Evolutionary conservation across 2,797 vertebrate species (phyloP).

Genomic region (Leptoclinus maculatus): DNA sequence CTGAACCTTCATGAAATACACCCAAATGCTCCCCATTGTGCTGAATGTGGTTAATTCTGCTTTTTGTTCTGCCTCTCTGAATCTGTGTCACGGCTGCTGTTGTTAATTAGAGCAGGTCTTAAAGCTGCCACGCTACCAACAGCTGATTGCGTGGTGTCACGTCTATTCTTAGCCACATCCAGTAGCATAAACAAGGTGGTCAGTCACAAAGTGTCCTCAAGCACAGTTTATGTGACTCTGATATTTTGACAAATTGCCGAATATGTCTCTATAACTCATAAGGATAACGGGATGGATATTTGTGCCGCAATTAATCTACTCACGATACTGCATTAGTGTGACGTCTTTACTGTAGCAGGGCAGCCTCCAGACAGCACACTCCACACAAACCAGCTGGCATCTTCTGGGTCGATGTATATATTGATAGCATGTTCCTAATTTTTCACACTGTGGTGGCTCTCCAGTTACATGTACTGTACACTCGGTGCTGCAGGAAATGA

Average conservation of each 20-base stretch:
- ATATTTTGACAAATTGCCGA: constrained; percentile 2
- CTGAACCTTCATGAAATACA: constrained; percentile 1
- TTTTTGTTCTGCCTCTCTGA: constrained; percentile 20
- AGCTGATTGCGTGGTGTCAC: constrained; percentile 58
- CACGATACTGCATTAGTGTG: no score
- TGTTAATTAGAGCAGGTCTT: constrained; percentile 31
- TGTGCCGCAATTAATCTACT: constrained; percentile 3
- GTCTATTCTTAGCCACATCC: constrained; percentile 57
- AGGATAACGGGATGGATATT: constrained; percentile 1
- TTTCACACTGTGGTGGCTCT: constrained; percentile 51
- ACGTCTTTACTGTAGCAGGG: background rate
- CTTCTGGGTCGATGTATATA: constrained; percentile 19
- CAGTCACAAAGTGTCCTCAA: constrained; percentile 28
- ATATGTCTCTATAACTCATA: background rate
- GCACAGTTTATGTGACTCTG: constrained; percentile 8
- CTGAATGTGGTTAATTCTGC: background rate
- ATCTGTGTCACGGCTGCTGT: constrained; percentile 26
- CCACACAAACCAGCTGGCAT: constrained; percentile 10
- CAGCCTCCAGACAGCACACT: background rate
- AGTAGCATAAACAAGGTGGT: constrained; percentile 29
- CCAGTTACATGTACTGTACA: constrained; percentile 51
- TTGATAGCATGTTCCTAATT: constrained; percentile 33
- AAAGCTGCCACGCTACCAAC: constrained; percentile 34
- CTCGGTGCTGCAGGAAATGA: constrained; percentile 59
- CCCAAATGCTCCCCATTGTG: background rate